Percentiles rank a stretch among this genome's conserved stretches.
These are phyloP conservation scores for Cenopis cana DNA, from an alignment of 2,888 invertebrate species.

Conservation along the genomic window DNA sequence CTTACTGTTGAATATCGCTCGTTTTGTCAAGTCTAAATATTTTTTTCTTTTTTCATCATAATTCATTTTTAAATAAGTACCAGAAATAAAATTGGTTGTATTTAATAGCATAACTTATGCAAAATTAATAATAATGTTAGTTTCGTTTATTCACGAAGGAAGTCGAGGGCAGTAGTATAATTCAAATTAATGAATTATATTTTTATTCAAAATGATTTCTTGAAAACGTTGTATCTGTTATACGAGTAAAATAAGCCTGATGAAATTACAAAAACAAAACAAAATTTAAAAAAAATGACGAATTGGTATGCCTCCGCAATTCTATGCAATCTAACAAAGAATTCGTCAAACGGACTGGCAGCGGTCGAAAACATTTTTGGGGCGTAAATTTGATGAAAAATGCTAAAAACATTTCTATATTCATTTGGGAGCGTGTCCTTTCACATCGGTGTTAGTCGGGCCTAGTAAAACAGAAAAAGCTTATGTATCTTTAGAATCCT, in stretches of 20 bases:
- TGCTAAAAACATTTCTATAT: slow-evolving; percentile 44
- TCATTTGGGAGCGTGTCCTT: slow-evolving; percentile 43
- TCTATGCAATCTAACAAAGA: slow-evolving; percentile 39
- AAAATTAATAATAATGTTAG: too few species aligned
- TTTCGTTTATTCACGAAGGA: too few species aligned
- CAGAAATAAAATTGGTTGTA: background rate
- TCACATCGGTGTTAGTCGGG: slow-evolving; percentile 51
- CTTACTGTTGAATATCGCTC: background rate
- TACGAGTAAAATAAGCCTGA: background rate
- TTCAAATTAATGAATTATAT: background rate
- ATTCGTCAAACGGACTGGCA: slow-evolving; percentile 50
- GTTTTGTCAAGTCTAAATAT: background rate
- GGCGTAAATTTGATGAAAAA: slow-evolving; percentile 43
- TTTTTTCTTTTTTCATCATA: background rate
- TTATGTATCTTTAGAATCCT: slow-evolving; percentile 7
- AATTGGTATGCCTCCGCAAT: slow-evolving; percentile 3
- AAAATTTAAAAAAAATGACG: slow-evolving; percentile 1
- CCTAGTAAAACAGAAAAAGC: slow-evolving; percentile 25
- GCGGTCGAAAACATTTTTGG: slow-evolving; percentile 40
- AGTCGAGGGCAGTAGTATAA: too few species aligned
- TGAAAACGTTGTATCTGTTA: background rate
- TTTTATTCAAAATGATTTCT: background rate
- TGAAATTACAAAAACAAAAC: background rate
- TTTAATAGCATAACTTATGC: too few species aligned
- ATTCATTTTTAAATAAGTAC: background rate